Evolutionary conservation across 2,888 invertebrate genomes (phyloP), one percentile per base, ranked within the genome.

Genomic region (Serripes groenlandicus): DNA sequence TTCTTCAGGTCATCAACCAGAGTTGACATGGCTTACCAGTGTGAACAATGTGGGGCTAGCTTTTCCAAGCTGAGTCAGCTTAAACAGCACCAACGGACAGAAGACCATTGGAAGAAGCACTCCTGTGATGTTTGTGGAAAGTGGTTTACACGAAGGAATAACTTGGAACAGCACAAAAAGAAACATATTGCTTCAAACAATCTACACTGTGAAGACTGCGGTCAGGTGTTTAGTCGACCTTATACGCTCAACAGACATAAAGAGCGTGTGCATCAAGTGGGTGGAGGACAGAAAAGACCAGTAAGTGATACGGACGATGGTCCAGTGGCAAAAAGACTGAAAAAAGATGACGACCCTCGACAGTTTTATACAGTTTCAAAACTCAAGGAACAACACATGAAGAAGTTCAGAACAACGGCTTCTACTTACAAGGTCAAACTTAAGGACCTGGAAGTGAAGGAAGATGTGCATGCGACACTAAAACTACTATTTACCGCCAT

Each of bases 371-470:
- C 64, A 1, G 56, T 81, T 3, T 37, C n/a, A 4, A 81, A 81
- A 49, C 64, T 81, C 18, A 72, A 56, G 21, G 76, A 76, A 56
- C 75, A 81, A 23, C 70, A 49, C 9, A 81, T 76, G 5, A 3
- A 37, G 1, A 81, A 81, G 42, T 81, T 81, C 52, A 81, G 34
- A 81, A 81, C 75, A 66, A 78, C 56, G 11, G 52, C 54, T 54
- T 54, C 71, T 21, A 54, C 15, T 34, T 71, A 71, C 56, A 71
- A 72, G n/a, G 81, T 81, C 28, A 60, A 28, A 15, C 73, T 76
- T 35, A 76, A 73, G 35, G 60, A 81, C 26, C n/a, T 68, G 30
- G 68, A 68, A 28, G 81, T 81, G 32, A 71, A 72, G 37, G 73
- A 81, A 30, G 68, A 77, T 62, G 66, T 73, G 28, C 32, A 73